Conservation (phyloP, 2,888 invertebrate species). For the Sepiola atlantica region DNA sequence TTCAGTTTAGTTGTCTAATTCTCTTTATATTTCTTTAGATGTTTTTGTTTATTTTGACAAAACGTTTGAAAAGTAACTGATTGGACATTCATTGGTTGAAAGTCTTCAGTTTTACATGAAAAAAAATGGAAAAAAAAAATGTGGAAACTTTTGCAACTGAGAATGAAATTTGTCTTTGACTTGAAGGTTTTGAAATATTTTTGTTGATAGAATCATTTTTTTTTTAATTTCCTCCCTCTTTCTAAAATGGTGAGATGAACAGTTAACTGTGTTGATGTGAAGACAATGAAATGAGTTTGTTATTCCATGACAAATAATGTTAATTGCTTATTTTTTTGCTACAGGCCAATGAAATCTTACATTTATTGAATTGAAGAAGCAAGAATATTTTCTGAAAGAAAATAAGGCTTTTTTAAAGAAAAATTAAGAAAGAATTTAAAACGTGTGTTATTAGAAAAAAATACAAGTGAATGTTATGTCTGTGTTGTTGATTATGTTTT, state of each 20-base stretch:
- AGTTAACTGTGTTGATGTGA: not conserved
- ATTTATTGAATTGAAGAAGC: not conserved
- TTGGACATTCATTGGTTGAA: not conserved
- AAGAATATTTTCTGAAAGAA: not conserved
- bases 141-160: not conserved
- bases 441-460: not conserved
- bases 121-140: not conserved
- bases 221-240: not conserved
- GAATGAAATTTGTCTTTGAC: not conserved
- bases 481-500: not conserved
- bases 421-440: not conserved
- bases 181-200: not conserved
- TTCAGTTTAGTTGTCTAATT: not conserved
- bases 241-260: not conserved
- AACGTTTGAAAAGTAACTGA: not conserved
- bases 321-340: not conserved
- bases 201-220: not conserved
- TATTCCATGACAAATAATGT: conserved; percentile 18
- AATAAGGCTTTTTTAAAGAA: not conserved
- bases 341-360: not conserved
- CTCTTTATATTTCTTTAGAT: not conserved
- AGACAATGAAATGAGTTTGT: conserved; percentile 12
- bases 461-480: not conserved
- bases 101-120: not conserved
- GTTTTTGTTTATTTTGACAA: not conserved